Evolutionary conservation across 2,113 vertebrate genomes (phyloP).

Genomic region (Edolisoma coerulescens): DNA sequence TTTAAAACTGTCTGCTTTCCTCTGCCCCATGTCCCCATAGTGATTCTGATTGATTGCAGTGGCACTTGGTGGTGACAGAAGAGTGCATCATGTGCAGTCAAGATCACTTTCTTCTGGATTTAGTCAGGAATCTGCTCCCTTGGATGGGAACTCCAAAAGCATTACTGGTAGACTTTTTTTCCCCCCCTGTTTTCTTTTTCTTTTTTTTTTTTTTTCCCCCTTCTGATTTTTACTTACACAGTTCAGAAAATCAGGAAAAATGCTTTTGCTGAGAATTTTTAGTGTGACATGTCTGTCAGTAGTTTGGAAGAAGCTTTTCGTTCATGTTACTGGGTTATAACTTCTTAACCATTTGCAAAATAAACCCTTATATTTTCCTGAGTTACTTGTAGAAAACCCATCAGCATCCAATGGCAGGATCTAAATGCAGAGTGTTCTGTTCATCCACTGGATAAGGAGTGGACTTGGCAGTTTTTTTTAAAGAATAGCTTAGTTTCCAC

Average conservation of each 20-base stretch:
- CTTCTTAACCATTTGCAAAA: neutral
- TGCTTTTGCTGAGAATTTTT: neutral
- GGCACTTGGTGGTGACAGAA: neutral
- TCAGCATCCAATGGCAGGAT: neutral
- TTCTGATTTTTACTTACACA: neutral
- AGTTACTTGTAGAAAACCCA: neutral
- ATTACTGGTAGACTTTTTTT: neutral
- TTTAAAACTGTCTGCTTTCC: neutral
- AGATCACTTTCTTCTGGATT: neutral
- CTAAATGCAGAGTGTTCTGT: neutral
- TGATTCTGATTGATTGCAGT: neutral
- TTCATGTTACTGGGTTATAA: neutral
- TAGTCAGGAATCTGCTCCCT: neutral
- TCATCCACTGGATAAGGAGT: neutral
- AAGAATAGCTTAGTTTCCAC: neutral
- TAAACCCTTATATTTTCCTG: neutral
- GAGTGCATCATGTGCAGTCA: neutral
- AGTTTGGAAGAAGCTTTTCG: neutral
- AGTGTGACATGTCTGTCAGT: neutral
- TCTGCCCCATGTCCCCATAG: neutral
- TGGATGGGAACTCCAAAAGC: neutral
- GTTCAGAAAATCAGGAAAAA: neutral
- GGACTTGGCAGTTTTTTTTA: neutral
- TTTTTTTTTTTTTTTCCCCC: rapidly evolving
- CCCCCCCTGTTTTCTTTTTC: no score